Base-by-base conservation (phyloP, 2,797 vertebrate genomes). In the Petrocephalus sullivani region DNA sequence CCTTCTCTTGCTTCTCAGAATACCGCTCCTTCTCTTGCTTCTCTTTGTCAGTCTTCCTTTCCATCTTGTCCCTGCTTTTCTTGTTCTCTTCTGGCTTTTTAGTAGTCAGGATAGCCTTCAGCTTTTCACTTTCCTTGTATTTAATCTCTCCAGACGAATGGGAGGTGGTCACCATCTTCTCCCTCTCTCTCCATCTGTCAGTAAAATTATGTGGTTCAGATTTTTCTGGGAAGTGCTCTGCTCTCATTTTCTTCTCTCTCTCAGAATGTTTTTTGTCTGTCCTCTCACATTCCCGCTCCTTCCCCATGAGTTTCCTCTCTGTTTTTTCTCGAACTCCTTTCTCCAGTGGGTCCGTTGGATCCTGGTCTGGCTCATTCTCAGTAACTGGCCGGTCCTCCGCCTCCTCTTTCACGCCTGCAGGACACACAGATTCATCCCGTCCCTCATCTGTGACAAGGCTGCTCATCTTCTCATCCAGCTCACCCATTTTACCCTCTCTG, bases 221-320 rank as follows among this genome's bases (percentile, higher is more conserved):
- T 94, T 96, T 98, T 89, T 98, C 98, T 87, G 94, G 94, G 19
- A 87, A 90, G 89, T 97, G 96, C 37, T 99, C 98, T 3, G 94
- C 93, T 93, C 97, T 99, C 51, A 95, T 87, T 91, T 97, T 99
- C 92, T 96, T 99, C 53, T 99, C 98, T 94, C 97, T 99, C 91
- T 99, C 98, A 56, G 91, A 91, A 93, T 94, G 95, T 94, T 95
- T 98, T 94, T 95, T 98, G 91, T 99, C 98, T 86, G 78, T 87
- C 93, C 97, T 98, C 64, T 99, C 98, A 12, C 90, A 46, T n/a
- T 99, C 98, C 88, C 95, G 97, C 90, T 99, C 98, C 93, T 97
- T 99, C 90, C 91, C 93, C 41, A 94, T 94, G 46, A 93, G 93
- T 91, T 96, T 95, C 92, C 96, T 98, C 90, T 99, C 98, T 71